Base-by-base conservation (phyloP, 2,113 vertebrate genomes). In the Phodopus roborovskii region DNA sequence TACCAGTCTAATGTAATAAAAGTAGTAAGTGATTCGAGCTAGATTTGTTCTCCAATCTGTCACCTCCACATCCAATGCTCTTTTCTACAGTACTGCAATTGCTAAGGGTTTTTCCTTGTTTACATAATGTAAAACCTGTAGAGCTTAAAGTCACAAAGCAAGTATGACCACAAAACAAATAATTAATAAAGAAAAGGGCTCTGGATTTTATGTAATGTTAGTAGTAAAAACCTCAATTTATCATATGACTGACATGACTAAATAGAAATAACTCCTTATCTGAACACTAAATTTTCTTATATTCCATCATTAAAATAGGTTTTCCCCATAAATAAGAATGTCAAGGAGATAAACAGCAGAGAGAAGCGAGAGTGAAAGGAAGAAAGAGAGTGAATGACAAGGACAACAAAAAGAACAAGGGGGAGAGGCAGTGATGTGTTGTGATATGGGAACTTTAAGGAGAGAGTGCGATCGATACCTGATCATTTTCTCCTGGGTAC, bases 401-500 rank as follows among this genome's bases (percentile, higher is more conserved):
- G 58, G 60, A 86, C 4, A 10, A 70, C 30, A 33, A 7, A 82
- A 70, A 79, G 7, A 62, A 13, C 26, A 56, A 88, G 56, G 39
- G 15, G 11, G 28, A 74, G 39, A 96, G 13, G 10, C 79, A 83
- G 36, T 92, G 86, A 84, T 78, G 24, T 36, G n/a, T 0, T 4
- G 36, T 60, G 53, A 22, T 66, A 1, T 15, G 93, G 22, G 71
- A 92, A 8, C 36, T 95, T 66, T 91, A 85, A 83, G 53, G 42
- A 85, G 17, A 22, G 4, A 88, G 84, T 39, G 58, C 10, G 91
- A 66, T 98, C 10, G 91, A 66, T 98, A 98, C 97, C 97, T 98
- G 95, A 92, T 98, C 97, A 91, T 88, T 95, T 97, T 98, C 97
- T 83, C 97, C 97, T 39, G 95, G 96, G 79, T 97, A 97, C 81